Percentiles rank a stretch among this genome's conserved stretches.
phyloP scores from a whole-genome alignment of 2,888 invertebrate genomes.

The Caradrina kadenii region DNA sequence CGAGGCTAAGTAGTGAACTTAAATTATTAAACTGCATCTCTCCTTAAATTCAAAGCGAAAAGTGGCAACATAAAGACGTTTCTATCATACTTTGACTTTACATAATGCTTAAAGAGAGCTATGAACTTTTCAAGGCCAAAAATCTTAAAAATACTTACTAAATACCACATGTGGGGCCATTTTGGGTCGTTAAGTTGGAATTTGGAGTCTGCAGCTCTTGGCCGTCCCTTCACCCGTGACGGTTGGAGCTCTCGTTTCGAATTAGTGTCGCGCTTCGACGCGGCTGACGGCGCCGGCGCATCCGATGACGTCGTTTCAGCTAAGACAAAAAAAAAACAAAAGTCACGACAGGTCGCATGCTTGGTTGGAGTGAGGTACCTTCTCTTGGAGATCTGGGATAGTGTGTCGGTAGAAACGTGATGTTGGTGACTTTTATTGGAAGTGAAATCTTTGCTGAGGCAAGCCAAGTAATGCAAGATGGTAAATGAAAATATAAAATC shows the following conservation, averaged over 20 bases:
- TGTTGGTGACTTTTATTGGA: neutral
- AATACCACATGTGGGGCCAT: constrained; percentile 99
- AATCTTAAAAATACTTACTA: constrained; percentile 93
- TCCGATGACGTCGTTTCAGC: constrained; percentile 76
- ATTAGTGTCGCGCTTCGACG: constrained; percentile 81
- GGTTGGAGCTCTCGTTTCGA: constrained; percentile 90
- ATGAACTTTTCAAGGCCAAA: constrained; percentile 23
- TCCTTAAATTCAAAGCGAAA: no score
- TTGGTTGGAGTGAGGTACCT: constrained; percentile 20
- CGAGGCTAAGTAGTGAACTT: neutral
- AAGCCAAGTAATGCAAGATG: no score
- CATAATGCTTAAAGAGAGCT: neutral
- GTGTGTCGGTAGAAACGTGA: constrained; percentile 26
- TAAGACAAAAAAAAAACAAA: constrained; percentile 56
- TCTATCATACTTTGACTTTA: no score
- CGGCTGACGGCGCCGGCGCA: constrained; percentile 76
- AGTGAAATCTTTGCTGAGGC: no score
- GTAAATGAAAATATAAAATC: no score
- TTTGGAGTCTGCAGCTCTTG: constrained; percentile 83
- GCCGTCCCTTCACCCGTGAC: constrained; percentile 94
- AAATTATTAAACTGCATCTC: no score
- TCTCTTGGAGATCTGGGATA: constrained; percentile 33
- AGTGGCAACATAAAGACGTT: no score
- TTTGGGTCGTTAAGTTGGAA: constrained; percentile 95
- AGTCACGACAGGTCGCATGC: constrained; percentile 47